Conservation (phyloP, 2,888 invertebrate genomes). For the Hoplodrina blanda region DNA sequence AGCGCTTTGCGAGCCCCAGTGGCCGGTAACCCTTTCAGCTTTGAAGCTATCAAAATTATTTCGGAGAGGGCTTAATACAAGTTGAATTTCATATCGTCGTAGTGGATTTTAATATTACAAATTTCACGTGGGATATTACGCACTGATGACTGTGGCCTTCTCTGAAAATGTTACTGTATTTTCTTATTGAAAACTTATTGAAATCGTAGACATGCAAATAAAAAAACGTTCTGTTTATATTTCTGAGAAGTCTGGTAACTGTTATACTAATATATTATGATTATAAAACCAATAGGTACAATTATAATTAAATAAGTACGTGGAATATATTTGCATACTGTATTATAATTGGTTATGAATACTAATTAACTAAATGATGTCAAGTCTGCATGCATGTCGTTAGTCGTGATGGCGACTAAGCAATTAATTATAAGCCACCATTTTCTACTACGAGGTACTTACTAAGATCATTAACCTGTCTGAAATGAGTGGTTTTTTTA, state of each 20-base stretch:
- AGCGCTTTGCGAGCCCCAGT: conserved; percentile 75
- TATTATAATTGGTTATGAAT: background rate
- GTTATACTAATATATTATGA: background rate
- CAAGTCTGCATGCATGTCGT: background rate
- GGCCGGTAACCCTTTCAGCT: conserved; percentile 85
- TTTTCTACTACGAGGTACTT: background rate
- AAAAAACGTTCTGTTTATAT: conserved; percentile 21
- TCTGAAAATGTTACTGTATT: conserved; percentile 46
- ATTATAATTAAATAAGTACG: too few species aligned
- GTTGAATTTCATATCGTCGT: conserved; percentile 72
- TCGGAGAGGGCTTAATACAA: conserved; percentile 76
- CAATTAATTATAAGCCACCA: background rate
- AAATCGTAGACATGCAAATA: conserved; percentile 38
- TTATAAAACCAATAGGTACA: too few species aligned
- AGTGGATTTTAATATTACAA: conserved; percentile 71
- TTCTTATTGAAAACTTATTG: conserved; percentile 54
- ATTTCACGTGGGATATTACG: conserved; percentile 67
- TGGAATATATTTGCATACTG: conserved; percentile 1
- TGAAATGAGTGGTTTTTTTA: too few species aligned
- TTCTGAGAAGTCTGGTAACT: background rate
- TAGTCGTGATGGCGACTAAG: background rate
- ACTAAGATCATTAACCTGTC: too few species aligned
- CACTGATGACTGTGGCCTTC: conserved; percentile 65
- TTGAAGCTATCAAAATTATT: conserved; percentile 88
- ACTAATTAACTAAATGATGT: background rate